phyloP scores from a whole-genome alignment of 2,797 vertebrate genomes.

The Oreochromis grahami region DNA sequence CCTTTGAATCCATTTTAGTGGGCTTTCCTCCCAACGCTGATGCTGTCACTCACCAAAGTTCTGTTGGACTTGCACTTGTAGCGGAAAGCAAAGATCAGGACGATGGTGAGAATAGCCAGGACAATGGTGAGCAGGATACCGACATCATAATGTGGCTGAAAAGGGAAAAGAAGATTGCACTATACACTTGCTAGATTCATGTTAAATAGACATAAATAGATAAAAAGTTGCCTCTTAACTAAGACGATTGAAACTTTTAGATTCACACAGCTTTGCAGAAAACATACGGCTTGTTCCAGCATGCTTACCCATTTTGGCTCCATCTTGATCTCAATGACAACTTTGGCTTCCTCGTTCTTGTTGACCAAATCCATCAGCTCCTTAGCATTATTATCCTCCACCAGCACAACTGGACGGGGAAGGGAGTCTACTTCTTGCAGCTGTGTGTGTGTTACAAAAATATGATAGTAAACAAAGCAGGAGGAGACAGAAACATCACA shows the following conservation, averaged over 20 bases:
- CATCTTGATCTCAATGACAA: constrained; percentile 88
- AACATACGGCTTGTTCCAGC: not conserved
- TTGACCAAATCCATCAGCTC: constrained; percentile 93
- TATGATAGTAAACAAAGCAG: not conserved
- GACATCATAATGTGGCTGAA: constrained; percentile 89
- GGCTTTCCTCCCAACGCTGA: not conserved
- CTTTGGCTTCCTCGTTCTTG: constrained; percentile 91
- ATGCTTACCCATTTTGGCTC: constrained; percentile 85
- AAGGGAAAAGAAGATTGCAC: not conserved
- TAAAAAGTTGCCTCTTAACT: not conserved
- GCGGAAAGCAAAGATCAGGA: constrained; percentile 88
- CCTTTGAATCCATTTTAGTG: not conserved
- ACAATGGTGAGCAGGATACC: constrained; percentile 93
- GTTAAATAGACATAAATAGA: not conserved
- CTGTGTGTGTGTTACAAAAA: constrained; percentile 58
- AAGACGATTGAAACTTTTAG: not conserved
- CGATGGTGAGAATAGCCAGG: constrained; percentile 84
- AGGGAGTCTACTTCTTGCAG: constrained; percentile 82
- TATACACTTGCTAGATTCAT: not conserved
- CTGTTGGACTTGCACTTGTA: constrained; percentile 88
- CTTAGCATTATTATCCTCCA: constrained; percentile 84
- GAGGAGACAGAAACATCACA: not conserved
- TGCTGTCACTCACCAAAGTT: constrained; percentile 79
- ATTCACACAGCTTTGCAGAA: not conserved
- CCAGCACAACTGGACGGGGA: constrained; percentile 86